Evolutionary conservation across 2,113 vertebrate species (phyloP).

Genomic region (Sinosuthora webbiana): DNA sequence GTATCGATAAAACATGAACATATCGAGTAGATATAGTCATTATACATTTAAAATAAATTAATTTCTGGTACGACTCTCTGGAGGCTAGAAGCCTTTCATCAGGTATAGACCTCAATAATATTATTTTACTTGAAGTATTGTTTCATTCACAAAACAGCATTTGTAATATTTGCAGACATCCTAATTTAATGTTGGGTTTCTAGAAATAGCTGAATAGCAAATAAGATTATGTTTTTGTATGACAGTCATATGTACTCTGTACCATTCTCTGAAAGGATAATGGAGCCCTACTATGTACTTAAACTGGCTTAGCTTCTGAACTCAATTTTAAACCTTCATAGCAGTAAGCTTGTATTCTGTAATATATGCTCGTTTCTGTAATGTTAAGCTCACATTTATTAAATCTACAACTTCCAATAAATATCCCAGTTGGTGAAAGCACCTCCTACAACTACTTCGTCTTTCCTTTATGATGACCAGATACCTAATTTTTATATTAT

Average conservation of each 20-base stretch:
- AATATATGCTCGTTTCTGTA: slow-evolving; percentile 13
- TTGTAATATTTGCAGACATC: slow-evolving; percentile 16
- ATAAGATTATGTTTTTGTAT: slow-evolving; percentile 40
- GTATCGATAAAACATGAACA: background rate
- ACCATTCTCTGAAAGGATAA: slow-evolving; percentile 24
- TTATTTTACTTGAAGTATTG: background rate
- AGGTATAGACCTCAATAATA: background rate
- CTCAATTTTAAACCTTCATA: slow-evolving; percentile 33
- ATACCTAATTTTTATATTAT: background rate
- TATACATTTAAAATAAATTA: background rate
- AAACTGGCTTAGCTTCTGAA: slow-evolving; percentile 51
- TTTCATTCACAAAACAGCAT: slow-evolving; percentile 3
- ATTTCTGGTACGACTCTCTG: background rate
- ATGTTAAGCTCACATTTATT: background rate
- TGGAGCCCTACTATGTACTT: background rate
- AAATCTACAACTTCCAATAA: background rate
- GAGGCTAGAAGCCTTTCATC: background rate
- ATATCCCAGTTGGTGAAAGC: background rate
- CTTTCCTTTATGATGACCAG: background rate
- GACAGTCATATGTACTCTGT: background rate
- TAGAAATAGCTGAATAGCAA: slow-evolving; percentile 41
- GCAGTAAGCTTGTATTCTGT: background rate
- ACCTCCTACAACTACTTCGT: background rate
- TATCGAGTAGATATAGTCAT: background rate
- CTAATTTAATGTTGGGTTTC: background rate